These are phyloP conservation scores for Zenarchopterus dispar DNA, from an alignment of 2,797 vertebrate species.

Conservation along the genomic window DNA sequence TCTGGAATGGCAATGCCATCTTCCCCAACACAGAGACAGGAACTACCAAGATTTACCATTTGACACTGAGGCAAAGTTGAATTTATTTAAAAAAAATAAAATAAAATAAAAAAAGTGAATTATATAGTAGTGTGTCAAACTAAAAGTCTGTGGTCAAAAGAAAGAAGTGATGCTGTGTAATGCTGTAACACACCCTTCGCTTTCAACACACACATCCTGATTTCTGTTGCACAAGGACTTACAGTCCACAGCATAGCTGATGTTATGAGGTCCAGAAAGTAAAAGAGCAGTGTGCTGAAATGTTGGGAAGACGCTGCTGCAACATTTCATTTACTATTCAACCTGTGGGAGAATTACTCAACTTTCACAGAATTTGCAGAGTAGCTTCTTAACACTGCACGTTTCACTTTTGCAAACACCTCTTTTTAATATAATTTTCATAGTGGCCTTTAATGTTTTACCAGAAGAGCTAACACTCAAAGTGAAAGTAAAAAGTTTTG, in stretches of 20 bases:
- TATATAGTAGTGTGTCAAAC: conserved; percentile 7
- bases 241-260: conserved; percentile 22
- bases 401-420: too few species aligned
- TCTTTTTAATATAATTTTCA: too few species aligned
- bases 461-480: too few species aligned
- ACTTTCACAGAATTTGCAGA: too few species aligned
- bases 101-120: conserved; percentile 30
- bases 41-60: conserved; percentile 44
- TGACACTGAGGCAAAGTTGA: conserved; percentile 37
- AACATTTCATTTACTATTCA: too few species aligned
- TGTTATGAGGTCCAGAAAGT: conserved; percentile 16
- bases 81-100: conserved; percentile 6
- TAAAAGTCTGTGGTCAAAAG: not conserved
- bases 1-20: conserved; percentile 61
- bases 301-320: not conserved
- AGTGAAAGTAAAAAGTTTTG: too few species aligned
- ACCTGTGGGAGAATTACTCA: too few species aligned
- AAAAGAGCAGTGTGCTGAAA: not conserved
- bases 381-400: too few species aligned
- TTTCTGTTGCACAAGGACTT: conserved; percentile 21
- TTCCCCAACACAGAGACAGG: conserved; percentile 49
- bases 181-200: conserved; percentile 1
- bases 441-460: too few species aligned
- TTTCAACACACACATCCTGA: conserved; percentile 14
- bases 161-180: conserved; percentile 9